Conservation (phyloP, 2,888 invertebrate species). For the Cheilosia impressa region DNA sequence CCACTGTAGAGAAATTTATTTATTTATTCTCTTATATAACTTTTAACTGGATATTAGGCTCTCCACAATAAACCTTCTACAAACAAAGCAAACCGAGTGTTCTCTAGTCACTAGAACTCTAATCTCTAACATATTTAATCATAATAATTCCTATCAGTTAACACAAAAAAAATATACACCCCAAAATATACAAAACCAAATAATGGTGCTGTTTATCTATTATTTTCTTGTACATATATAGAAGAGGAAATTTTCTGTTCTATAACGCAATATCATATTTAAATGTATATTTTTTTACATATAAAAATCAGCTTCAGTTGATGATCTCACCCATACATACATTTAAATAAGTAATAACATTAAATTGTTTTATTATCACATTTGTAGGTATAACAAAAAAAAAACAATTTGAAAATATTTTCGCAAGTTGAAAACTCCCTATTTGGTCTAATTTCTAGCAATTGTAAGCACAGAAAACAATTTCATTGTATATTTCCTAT, state of each 20-base stretch:
- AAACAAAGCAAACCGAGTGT: slow-evolving; percentile 78
- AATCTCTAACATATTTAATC: slow-evolving; percentile 77
- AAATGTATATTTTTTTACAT: slow-evolving; percentile 6
- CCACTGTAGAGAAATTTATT: slow-evolving; percentile 32
- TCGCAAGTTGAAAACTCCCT: slow-evolving; percentile 66
- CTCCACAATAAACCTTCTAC: slow-evolving; percentile 57
- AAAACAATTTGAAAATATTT: slow-evolving; percentile 23
- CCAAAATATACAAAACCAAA: slow-evolving; percentile 62
- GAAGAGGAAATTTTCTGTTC: slow-evolving; percentile 37
- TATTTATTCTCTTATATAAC: slow-evolving; percentile 24
- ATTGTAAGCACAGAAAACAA: slow-evolving; percentile 60
- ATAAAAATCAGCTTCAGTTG: slow-evolving; percentile 77
- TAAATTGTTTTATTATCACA: slow-evolving; percentile 27
- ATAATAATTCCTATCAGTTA: slow-evolving; percentile 33
- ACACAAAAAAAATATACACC: slow-evolving; percentile 35
- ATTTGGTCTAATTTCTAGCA: slow-evolving; percentile 73
- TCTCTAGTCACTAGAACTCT: slow-evolving; percentile 81
- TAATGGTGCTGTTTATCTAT: slow-evolving; percentile 71
- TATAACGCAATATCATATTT: slow-evolving; percentile 23
- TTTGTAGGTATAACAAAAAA: slow-evolving; percentile 5
- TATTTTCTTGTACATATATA: slow-evolving; percentile 49
- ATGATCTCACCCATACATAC: slow-evolving; percentile 77
- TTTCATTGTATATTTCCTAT: slow-evolving; percentile 33
- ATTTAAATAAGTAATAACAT: slow-evolving; percentile 8
- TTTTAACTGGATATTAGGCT: slow-evolving; percentile 68